These are phyloP conservation scores for Hipposideros armiger DNA, from an alignment of 2,113 vertebrate genomes.

Conservation along the genomic window DNA sequence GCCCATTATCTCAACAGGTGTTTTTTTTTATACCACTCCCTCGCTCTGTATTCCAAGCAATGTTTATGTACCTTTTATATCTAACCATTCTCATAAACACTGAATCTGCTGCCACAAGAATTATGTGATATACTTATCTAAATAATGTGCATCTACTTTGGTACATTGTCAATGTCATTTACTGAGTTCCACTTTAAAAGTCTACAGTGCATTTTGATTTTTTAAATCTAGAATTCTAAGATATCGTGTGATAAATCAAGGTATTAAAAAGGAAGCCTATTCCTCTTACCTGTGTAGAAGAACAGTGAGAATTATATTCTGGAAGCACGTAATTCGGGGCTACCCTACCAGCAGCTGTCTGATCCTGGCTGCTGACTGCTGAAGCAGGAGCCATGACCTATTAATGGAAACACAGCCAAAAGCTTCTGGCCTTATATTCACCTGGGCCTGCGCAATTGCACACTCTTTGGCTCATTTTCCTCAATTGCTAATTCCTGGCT, in stretches of 20 bases:
- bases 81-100: background rate
- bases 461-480: no score
- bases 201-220: background rate
- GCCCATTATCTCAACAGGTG: background rate
- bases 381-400: rapidly evolving
- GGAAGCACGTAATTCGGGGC: rapidly evolving
- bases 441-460: background rate
- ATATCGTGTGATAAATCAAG: background rate
- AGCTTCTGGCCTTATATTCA: background rate
- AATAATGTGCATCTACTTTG: background rate
- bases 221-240: background rate
- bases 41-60: background rate
- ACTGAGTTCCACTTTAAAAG: background rate
- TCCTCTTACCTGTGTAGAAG: background rate
- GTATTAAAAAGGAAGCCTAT: background rate
- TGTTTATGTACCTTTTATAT: background rate
- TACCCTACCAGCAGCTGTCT: rapidly evolving
- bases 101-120: background rate
- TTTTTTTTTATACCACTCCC: background rate
- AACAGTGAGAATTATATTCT: background rate
- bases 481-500: background rate
- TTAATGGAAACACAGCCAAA: rapidly evolving
- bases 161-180: background rate
- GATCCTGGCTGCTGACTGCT: background rate
- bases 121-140: background rate